Evolutionary conservation across 1,140 invertebrate genomes (phyloP), one percentile per base, ranked within the genome.

Genomic region (Papilio xuthus): DNA sequence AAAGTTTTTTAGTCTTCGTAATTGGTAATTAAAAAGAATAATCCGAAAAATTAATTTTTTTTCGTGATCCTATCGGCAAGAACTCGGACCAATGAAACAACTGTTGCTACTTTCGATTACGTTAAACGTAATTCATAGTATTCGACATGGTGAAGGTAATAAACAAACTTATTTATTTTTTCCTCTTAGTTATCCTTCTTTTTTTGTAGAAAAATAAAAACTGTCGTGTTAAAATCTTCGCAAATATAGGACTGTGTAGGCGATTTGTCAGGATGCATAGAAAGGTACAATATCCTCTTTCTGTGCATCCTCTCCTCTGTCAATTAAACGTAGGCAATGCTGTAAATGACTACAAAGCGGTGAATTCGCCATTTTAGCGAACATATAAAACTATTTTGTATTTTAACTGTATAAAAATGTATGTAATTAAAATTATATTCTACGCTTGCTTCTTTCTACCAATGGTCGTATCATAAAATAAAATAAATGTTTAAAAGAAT

Each of bases 21-120:
- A 60, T 60, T 60, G 8, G 23, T 60, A 60, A 60, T 60, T 60
- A 60, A 60, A 60, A 67, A 67, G 0, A 67, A 28, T 67, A 67
- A 67, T 67, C 26, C 60, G 60, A 28, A 67, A 67, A 67, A 67
- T 67, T 67, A 67, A 67, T 13, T 15, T 28, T 20, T 28, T 67
- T 67, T 63, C 56, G 60, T 28, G 32, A 28, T 18, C 60, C 26
- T 28, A 67, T 67, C 20, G n/a, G 3, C 60, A 67, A 67, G 26
- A 67, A 12, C 26, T 28, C 60, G 60, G 26, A 32, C 60, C 32
- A 67, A 67, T 67, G 26, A 67, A 67, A 67, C 60, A 67, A 28
- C 10, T 28, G 60, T 67, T 67, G 26, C 10, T 67, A 9, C 60
- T 67, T 67, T 67, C 12, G 26, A 26, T 67, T 67, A 67, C 60